phyloP scores from a whole-genome alignment of 2,113 vertebrate species.

The Gorsachius goisagi region DNA sequence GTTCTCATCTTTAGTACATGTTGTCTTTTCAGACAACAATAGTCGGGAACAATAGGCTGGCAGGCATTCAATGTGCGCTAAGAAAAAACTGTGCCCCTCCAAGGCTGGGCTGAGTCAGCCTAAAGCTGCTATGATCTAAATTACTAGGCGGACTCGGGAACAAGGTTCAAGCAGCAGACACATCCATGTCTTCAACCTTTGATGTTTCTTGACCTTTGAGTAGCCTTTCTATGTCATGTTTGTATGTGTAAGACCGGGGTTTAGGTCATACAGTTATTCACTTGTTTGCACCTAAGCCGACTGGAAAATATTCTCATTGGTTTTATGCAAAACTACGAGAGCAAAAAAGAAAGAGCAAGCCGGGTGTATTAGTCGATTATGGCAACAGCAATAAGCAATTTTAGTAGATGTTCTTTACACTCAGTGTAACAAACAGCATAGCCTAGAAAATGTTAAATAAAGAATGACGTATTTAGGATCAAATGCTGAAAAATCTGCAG shows the following conservation, averaged over 20 bases:
- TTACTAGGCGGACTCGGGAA: conserved; percentile 46
- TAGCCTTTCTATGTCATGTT: conserved; percentile 10
- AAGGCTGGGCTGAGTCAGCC: conserved; percentile 69
- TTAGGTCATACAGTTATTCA: conserved; percentile 10
- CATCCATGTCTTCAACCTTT: conserved; percentile 48
- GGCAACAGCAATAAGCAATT: not conserved
- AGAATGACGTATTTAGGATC: not conserved
- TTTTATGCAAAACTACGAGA: not conserved
- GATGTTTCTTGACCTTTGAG: conserved; percentile 47
- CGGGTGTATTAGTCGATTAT: not conserved
- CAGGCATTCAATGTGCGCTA: conserved; percentile 42
- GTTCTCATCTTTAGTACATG: conserved; percentile 80
- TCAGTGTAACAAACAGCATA: not conserved
- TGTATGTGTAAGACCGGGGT: not conserved
- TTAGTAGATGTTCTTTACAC: not conserved
- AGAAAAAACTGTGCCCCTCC: conserved; percentile 50
- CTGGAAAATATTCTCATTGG: not conserved
- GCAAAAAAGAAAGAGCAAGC: not conserved
- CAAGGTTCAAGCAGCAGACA: conserved; percentile 61
- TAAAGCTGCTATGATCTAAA: conserved; percentile 42
- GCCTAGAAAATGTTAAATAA: not conserved
- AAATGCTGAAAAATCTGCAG: not conserved
- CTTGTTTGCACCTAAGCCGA: not conserved
- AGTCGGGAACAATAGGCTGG: conserved; percentile 78
- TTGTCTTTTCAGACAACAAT: conserved; percentile 81